A percentile compares a stretch with the other conserved stretches of the same genome.
phyloP scores from a whole-genome alignment of 2,113 vertebrate genomes.

The Prunella fulvescens region DNA sequence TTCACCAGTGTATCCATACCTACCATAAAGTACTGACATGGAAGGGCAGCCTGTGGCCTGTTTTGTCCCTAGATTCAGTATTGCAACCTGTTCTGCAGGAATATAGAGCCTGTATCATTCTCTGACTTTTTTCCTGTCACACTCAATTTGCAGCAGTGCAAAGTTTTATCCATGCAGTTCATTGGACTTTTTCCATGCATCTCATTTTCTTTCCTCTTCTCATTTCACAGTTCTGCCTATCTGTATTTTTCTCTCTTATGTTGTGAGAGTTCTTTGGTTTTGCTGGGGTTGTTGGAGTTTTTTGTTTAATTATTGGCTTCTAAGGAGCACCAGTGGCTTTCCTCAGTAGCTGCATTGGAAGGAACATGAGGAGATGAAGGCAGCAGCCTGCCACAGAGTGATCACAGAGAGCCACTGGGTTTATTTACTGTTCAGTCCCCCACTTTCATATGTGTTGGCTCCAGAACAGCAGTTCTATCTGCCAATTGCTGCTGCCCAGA shows the following conservation, averaged over 20 bases:
- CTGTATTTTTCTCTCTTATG: not conserved
- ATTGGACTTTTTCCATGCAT: not conserved
- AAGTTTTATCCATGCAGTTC: not conserved
- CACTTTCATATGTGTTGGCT: not conserved
- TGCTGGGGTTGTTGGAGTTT: not conserved
- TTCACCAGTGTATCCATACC: not conserved
- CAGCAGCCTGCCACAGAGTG: not conserved
- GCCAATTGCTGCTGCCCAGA: not conserved
- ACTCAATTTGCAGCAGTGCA: not conserved
- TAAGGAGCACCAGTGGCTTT: not conserved
- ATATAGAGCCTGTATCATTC: not conserved
- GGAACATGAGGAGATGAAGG: not conserved
- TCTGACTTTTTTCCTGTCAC: not conserved
- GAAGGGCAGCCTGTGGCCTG: not conserved
- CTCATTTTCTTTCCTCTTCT: not conserved
- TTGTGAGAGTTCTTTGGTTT: not conserved
- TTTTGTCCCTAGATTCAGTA: not conserved
- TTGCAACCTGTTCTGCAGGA: not conserved
- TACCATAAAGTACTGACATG: not conserved
- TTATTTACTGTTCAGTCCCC: not conserved
- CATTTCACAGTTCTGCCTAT: fast-evolving
- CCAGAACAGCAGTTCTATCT: not conserved
- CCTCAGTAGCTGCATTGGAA: not conserved
- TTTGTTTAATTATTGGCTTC: not conserved
- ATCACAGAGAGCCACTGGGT: fast-evolving